Conservation (phyloP, 2,888 invertebrate genomes). For the Anodontia alba region DNA sequence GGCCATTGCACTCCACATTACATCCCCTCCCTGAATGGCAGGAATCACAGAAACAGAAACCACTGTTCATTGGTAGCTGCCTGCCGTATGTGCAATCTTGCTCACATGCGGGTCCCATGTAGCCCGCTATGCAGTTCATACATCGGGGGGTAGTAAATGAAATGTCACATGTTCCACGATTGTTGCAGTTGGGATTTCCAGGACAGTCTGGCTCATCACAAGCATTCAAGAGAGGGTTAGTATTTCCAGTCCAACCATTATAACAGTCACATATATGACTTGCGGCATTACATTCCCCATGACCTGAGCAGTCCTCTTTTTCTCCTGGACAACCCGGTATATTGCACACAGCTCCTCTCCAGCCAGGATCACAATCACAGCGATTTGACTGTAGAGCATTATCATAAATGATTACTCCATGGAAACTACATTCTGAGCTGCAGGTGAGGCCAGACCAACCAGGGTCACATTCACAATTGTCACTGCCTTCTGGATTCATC, state of each 20-base stretch:
- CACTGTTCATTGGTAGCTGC: constrained; percentile 67
- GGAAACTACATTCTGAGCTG: constrained; percentile 70
- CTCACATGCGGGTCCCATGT: constrained; percentile 72
- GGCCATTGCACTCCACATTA: constrained; percentile 63
- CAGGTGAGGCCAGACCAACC: constrained; percentile 74
- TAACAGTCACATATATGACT: constrained; percentile 69
- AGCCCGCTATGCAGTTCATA: constrained; percentile 64
- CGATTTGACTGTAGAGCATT: not conserved
- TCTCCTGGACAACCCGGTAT: constrained; percentile 75
- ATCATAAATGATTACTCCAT: constrained; percentile 61
- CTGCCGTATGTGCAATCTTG: constrained; percentile 66
- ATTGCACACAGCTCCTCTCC: constrained; percentile 73
- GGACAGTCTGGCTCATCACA: constrained; percentile 76
- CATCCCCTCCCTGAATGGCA: constrained; percentile 70
- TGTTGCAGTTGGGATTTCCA: constrained; percentile 74
- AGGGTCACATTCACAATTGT: constrained; percentile 69
- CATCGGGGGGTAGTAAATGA: constrained; percentile 64
- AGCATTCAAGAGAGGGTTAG: constrained; percentile 47
- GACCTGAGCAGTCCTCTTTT: constrained; percentile 67
- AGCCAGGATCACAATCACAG: constrained; percentile 73
- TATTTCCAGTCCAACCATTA: constrained; percentile 72
- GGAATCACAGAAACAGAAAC: constrained; percentile 64
- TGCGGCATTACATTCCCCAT: constrained; percentile 73
- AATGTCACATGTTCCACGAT: constrained; percentile 64
- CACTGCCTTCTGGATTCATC: constrained; percentile 62